Conservation (phyloP, 37 sponge, comb jelly and placozoan genomes). For the Oopsacas minuta region DNA sequence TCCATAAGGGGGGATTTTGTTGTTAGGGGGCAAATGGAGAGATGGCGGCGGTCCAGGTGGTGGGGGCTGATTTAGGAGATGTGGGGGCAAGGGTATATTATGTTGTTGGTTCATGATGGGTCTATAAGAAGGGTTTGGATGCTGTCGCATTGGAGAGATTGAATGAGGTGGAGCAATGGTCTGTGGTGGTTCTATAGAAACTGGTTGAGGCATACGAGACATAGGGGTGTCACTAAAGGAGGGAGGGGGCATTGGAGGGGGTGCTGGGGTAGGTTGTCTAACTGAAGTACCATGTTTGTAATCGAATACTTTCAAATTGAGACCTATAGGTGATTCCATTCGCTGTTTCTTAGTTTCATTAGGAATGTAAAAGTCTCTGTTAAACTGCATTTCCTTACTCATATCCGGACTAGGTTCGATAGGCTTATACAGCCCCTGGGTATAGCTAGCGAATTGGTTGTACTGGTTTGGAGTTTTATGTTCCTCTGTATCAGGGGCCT, state of each 20-base stretch:
- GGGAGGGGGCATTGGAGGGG: not conserved
- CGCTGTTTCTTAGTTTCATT: not conserved
- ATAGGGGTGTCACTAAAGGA: not conserved
- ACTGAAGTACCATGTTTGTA: constrained; percentile 11
- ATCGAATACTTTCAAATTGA: constrained; percentile 3
- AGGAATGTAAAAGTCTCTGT: not conserved
- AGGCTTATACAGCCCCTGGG: not conserved
- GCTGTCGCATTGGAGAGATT: not conserved
- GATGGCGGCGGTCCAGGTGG: not conserved
- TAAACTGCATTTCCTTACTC: not conserved
- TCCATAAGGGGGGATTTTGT: not conserved
- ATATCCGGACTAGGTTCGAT: not conserved
- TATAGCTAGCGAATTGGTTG: constrained; percentile 4
- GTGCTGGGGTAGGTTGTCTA: not conserved
- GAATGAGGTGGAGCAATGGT: not conserved
- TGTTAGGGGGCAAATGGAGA: not conserved
- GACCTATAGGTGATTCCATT: not conserved
- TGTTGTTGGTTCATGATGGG: not conserved
- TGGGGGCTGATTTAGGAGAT: not conserved
- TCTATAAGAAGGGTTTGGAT: not conserved
- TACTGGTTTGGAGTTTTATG: not conserved
- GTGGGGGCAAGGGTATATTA: not conserved
- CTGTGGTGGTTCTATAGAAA: not conserved
- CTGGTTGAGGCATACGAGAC: not conserved
- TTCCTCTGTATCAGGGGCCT: constrained; percentile 3